Evolutionary conservation across 2,888 invertebrate genomes (phyloP).

Genomic region (Carpatolechia fugitivella): DNA sequence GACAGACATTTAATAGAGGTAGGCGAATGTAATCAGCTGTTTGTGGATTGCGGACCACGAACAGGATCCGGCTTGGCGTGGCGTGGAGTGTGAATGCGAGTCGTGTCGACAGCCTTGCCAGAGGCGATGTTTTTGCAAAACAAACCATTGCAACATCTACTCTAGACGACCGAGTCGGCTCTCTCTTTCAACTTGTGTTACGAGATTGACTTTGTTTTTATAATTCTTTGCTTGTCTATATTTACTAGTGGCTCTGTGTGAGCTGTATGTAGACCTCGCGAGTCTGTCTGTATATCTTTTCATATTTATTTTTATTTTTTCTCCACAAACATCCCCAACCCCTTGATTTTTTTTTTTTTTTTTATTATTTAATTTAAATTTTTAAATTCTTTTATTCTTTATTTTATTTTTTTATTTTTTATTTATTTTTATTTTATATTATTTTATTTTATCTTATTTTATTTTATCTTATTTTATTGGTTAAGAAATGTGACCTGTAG

Average conservation of each 20-base stretch:
- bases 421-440: no score
- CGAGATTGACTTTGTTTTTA: slow-evolving; percentile 1
- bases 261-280: no score
- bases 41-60: background rate
- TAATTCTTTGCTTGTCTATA: slow-evolving; percentile 1
- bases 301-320: no score
- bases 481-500: no score
- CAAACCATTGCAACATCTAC: slow-evolving; percentile 58
- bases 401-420: no score
- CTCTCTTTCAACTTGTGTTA: slow-evolving; percentile 46
- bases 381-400: no score
- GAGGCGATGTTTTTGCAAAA: slow-evolving; percentile 67
- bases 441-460: no score
- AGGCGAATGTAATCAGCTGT: slow-evolving; percentile 2
- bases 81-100: slow-evolving; percentile 26
- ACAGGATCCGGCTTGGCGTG: slow-evolving; percentile 41
- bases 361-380: no score
- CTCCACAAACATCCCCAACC: no score
- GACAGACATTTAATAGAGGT: background rate
- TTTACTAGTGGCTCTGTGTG: background rate
- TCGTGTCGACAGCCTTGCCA: slow-evolving; percentile 61
- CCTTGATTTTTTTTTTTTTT: no score
- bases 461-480: no score
- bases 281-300: no score
- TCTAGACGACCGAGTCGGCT: slow-evolving; percentile 39